A percentile compares a stretch with the other conserved stretches of the same genome.
These are phyloP conservation scores for Apostichopus californicus DNA, from an alignment of 35 echinoderm and acorn worm genomes.

Conservation along the genomic window DNA sequence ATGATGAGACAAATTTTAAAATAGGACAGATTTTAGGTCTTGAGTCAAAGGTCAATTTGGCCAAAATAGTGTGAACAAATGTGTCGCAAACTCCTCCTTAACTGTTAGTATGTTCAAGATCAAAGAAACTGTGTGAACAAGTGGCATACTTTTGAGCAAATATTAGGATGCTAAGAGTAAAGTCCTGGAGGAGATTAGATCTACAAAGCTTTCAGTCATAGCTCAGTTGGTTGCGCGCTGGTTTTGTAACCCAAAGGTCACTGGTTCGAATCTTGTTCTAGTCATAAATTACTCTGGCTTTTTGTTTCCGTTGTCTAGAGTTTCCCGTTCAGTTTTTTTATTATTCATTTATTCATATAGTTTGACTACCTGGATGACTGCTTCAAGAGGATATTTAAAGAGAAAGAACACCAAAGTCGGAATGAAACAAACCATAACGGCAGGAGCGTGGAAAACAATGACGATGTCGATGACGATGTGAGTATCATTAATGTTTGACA, in stretches of 20 bases:
- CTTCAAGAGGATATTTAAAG: constrained; percentile 76
- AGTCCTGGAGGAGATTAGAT: too few relatives aligned
- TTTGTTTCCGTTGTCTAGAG: too few relatives aligned
- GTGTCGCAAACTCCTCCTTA: too few relatives aligned
- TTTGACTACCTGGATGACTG: constrained; percentile 85
- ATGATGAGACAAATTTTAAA: too few relatives aligned
- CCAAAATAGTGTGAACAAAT: too few relatives aligned
- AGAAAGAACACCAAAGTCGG: constrained; percentile 57
- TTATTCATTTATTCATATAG: constrained; percentile 36
- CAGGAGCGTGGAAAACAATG: constrained; percentile 30
- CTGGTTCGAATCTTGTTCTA: too few relatives aligned
- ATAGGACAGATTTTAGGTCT: too few relatives aligned
- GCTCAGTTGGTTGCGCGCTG: not conserved
- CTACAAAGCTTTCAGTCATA: not conserved
- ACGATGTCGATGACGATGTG: not conserved
- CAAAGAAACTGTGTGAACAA: not conserved
- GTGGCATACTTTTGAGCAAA: too few relatives aligned
- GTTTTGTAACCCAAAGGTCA: not conserved
- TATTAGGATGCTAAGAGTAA: not conserved
- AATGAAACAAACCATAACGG: constrained; percentile 58
- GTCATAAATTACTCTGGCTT: too few relatives aligned
- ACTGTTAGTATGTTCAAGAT: too few relatives aligned
- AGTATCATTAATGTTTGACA: too few relatives aligned
- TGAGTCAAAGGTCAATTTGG: too few relatives aligned
- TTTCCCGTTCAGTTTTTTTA: not conserved